Evolutionary conservation across 2,888 invertebrate species (phyloP).

Genomic region (Diplazon laetatorius): DNA sequence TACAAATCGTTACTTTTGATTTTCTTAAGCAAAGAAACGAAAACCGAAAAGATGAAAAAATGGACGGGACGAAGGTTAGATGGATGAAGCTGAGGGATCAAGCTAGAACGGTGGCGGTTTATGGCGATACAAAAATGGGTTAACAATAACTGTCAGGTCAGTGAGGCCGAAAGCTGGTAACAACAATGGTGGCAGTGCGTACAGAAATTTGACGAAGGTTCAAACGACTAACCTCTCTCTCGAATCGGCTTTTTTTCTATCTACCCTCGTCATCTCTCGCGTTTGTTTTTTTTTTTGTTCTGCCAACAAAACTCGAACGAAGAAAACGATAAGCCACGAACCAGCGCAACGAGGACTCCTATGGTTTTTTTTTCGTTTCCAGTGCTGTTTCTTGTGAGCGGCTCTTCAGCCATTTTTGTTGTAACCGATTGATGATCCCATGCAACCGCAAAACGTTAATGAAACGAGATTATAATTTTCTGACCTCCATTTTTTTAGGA

Average conservation of each 20-base stretch:
- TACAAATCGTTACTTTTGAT: too few relatives aligned
- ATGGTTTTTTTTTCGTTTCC: too few relatives aligned
- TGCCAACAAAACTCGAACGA: too few relatives aligned
- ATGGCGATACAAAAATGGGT: slow-evolving; percentile 25
- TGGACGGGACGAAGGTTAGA: slow-evolving; percentile 15
- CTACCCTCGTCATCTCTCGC: slow-evolving; percentile 54
- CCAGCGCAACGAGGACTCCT: too few relatives aligned
- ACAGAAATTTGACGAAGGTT: slow-evolving; percentile 53
- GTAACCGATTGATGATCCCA: too few relatives aligned
- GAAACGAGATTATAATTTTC: too few relatives aligned
- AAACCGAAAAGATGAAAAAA: slow-evolving; percentile 23
- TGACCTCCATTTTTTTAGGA: too few relatives aligned
- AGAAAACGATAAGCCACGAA: too few relatives aligned
- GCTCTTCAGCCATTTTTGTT: too few relatives aligned
- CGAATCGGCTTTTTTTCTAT: slow-evolving; percentile 53
- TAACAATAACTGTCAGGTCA: slow-evolving; percentile 61
- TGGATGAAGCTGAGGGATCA: slow-evolving; percentile 10
- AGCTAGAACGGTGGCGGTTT: slow-evolving; percentile 14
- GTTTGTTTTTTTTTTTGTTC: slow-evolving; percentile 12
- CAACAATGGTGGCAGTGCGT: slow-evolving; percentile 26
- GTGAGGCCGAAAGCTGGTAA: slow-evolving; percentile 46
- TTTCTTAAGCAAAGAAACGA: too few relatives aligned
- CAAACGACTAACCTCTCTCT: slow-evolving; percentile 57
- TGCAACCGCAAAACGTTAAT: too few relatives aligned
- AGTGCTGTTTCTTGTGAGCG: too few relatives aligned